Evolutionary conservation across 1,140 invertebrate genomes (phyloP).

Genomic region (Drosophila ambigua): DNA sequence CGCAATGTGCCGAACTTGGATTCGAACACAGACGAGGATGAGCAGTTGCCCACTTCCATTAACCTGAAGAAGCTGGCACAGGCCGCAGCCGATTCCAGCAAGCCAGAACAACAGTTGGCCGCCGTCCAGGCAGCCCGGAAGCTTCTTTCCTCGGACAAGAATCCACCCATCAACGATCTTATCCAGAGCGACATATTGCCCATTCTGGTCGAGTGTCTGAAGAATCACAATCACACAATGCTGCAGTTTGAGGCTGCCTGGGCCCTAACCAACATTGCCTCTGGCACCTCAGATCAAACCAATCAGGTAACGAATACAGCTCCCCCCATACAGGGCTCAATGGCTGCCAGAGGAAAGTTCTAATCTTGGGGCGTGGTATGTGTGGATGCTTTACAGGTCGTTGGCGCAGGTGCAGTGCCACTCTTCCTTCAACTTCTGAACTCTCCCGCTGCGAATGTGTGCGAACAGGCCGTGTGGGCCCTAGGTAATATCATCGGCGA

Average conservation of each 20-base stretch:
- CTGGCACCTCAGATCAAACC: slow-evolving; percentile 97
- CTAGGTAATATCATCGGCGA: slow-evolving; percentile 98
- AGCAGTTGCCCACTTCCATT: slow-evolving; percentile 85
- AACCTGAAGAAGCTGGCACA: slow-evolving; percentile 87
- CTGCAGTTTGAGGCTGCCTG: slow-evolving; percentile 99
- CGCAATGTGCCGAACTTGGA: slow-evolving; percentile 95
- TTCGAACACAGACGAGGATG: slow-evolving; percentile 92
- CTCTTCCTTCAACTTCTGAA: slow-evolving; percentile 95
- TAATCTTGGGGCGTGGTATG: too few species aligned
- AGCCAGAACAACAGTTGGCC: slow-evolving; percentile 89
- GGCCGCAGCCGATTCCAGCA: slow-evolving; percentile 88
- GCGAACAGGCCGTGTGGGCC: slow-evolving; percentile 99
- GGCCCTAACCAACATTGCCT: slow-evolving; percentile 99
- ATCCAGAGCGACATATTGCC: slow-evolving; percentile 97
- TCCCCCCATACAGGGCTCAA: too few species aligned
- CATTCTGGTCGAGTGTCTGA: slow-evolving; percentile 95
- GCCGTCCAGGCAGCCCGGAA: slow-evolving; percentile 96
- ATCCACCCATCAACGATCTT: slow-evolving; percentile 99
- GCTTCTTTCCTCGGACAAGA: slow-evolving; percentile 97
- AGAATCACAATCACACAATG: slow-evolving; percentile 93
- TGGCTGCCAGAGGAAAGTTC: too few species aligned
- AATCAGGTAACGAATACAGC: slow-evolving; percentile 85
- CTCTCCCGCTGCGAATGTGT: slow-evolving; percentile 98
- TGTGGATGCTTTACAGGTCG: slow-evolving; percentile 88
- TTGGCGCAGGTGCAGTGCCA: slow-evolving; percentile 96